Base-by-base conservation (phyloP, 2,797 vertebrate species). In the Myotis daubentonii region DNA sequence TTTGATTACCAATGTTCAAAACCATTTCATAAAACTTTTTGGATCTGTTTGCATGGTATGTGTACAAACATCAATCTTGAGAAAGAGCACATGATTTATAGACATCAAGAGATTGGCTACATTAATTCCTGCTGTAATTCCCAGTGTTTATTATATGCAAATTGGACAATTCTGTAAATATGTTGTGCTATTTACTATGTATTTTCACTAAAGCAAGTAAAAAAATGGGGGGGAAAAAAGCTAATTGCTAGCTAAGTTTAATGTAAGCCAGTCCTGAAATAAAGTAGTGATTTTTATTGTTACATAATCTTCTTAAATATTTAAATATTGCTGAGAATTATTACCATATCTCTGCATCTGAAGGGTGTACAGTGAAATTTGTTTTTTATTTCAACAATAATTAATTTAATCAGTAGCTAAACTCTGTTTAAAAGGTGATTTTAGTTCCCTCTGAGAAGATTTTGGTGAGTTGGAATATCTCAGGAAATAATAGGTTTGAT, bases 61-160 rank as follows among this genome's bases (percentile, higher is more conserved):
- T 79, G n/a, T 72, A 65, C 30, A 36, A 49, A 65, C 22, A 22
- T 93, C n/a, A 62, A 47, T 95, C 17, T 78, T 93, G 55, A 93
- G 22, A 82, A 22, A 85, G 30, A 88, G 17, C 25, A 79, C 92
- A 51, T 94, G 17, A 51, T 81, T 82, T 9, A 76, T 44, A 95
- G 91, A n/a, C 23, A 55, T 60, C n/a, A 70, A 38, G 22, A 76
- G 15, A 17, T 81, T 95, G 70, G 13, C 44, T 89, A n/a, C 62
- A 41, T 55, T 41, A 94, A 47, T 88, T 79, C 6, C 62, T 82
- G 51, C 70, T 87, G 93, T 86, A 68, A 95, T 91, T 94, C 83
- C 65, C 38, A 91, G 36, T 95, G 28, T 87, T 76, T 62, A 30
- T 74, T 87, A 25, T 74, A 68, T 92, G 15, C 12, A 94, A 49